These are phyloP conservation scores for Rotaria macrura DNA, from an alignment of 2,888 invertebrate genomes.

Conservation along the genomic window DNA sequence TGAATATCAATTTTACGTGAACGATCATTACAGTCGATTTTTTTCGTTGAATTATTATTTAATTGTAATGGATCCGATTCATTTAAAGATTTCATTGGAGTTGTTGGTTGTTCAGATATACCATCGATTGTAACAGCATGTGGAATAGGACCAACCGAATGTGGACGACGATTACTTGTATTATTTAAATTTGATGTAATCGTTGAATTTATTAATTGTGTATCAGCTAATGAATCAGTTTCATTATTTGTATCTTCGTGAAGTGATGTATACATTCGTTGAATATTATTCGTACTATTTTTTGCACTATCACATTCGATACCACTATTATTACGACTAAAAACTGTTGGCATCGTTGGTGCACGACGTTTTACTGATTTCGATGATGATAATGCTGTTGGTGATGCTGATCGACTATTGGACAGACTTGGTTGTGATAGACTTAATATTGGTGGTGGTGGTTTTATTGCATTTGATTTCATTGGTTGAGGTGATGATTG, in stretches of 20 bases:
- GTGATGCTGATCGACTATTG: not conserved
- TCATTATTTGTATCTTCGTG: not conserved
- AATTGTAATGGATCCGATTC: not conserved
- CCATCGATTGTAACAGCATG: not conserved
- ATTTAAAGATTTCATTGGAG: not conserved
- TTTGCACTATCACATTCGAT: not conserved
- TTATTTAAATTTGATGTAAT: not conserved
- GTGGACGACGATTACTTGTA: not conserved
- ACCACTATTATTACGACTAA: not conserved
- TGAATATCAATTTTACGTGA: not conserved
- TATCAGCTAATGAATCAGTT: not conserved
- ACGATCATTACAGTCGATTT: not conserved
- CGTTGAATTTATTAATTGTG: not conserved
- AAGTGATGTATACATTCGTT: not conserved
- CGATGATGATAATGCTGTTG: not conserved
- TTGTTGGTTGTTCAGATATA: not conserved
- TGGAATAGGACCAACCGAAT: not conserved
- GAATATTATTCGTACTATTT: not conserved
- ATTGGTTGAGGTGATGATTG: constrained; percentile 3
- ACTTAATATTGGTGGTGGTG: not conserved
- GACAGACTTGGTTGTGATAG: constrained; percentile 1
- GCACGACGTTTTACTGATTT: not conserved
- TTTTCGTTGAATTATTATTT: not conserved
- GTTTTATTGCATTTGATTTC: not conserved
- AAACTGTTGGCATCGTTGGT: constrained; percentile 12